A percentile compares a stretch with the other conserved stretches of the same genome.
These are phyloP conservation scores for Nothobranchius kuhntae DNA, from an alignment of 2,113 vertebrate species.

Conservation along the genomic window DNA sequence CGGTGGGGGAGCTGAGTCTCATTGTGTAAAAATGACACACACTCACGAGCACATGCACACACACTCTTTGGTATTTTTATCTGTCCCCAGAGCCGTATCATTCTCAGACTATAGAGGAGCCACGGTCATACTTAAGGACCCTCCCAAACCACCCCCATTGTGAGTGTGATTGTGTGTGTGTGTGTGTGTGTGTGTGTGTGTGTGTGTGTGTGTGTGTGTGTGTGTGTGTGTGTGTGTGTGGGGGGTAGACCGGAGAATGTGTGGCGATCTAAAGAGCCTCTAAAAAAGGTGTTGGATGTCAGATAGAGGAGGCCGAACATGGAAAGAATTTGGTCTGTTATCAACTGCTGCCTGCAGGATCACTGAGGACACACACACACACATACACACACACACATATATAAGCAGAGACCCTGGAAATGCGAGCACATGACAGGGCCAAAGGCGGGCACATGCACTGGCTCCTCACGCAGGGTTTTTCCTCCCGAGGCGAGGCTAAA, in stretches of 20 bases:
- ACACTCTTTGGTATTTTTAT: slow-evolving; percentile 73
- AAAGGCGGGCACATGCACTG: slow-evolving; percentile 32
- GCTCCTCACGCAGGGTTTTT: slow-evolving; percentile 57
- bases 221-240: background rate
- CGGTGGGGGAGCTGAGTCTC: slow-evolving; percentile 44
- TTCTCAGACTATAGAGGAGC: slow-evolving; percentile 67
- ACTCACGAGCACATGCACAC: slow-evolving; percentile 37
- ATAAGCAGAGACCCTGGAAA: slow-evolving; percentile 40
- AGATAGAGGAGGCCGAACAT: slow-evolving; percentile 45
- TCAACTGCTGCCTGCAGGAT: slow-evolving; percentile 64
- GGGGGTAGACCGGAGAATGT: slow-evolving; percentile 52
- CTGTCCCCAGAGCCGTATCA: slow-evolving; percentile 73
- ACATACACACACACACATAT: too few relatives aligned
- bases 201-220: slow-evolving; percentile 21
- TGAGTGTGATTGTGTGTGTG: slow-evolving; percentile 3
- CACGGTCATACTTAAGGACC: slow-evolving; percentile 57
- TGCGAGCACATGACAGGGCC: slow-evolving; percentile 54
- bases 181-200: slow-evolving; percentile 27
- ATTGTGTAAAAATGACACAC: slow-evolving; percentile 58
- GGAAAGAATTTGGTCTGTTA: slow-evolving; percentile 72
- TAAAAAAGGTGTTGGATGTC: slow-evolving; percentile 30
- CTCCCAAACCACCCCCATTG: too few relatives aligned
- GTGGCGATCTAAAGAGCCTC: slow-evolving; percentile 49
- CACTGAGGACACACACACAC: slow-evolving; percentile 18
- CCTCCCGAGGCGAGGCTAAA: slow-evolving; percentile 66